Conservation (phyloP, 2,888 invertebrate genomes). For the Hypsopygia costalis region DNA sequence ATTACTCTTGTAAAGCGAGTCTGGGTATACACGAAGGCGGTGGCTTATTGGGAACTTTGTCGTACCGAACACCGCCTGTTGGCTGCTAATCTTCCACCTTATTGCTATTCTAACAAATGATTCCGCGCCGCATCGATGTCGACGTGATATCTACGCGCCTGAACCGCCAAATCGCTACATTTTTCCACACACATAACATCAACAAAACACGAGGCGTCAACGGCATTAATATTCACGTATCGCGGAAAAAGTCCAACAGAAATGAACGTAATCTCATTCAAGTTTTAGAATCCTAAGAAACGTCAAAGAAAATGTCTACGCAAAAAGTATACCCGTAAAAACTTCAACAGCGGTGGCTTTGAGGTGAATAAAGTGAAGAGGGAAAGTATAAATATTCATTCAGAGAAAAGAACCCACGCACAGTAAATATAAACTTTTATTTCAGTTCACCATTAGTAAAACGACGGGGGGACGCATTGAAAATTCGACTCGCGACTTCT, state of each 20-base stretch:
- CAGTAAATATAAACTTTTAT: constrained; percentile 78
- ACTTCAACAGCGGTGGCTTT: constrained; percentile 49
- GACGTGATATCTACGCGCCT: constrained; percentile 26
- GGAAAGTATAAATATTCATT: constrained; percentile 75
- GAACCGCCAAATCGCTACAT: too few species aligned
- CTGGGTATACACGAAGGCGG: constrained; percentile 51
- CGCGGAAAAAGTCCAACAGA: constrained; percentile 2
- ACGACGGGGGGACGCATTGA: constrained; percentile 59
- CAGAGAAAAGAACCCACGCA: constrained; percentile 58
- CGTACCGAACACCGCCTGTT: constrained; percentile 43
- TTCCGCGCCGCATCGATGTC: constrained; percentile 31
- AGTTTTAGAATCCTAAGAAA: constrained; percentile 43
- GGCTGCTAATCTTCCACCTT: constrained; percentile 66
- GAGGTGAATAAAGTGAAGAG: constrained; percentile 64
- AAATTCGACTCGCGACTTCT: constrained; percentile 75
- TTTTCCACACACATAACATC: too few species aligned
- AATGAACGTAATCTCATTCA: constrained; percentile 13
- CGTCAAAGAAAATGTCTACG: constrained; percentile 50
- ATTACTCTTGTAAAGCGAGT: constrained; percentile 75
- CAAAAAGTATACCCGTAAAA: constrained; percentile 58
- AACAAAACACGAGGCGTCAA: neutral
- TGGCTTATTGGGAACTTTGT: constrained; percentile 72
- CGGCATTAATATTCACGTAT: constrained; percentile 5
- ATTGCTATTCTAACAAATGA: constrained; percentile 71
- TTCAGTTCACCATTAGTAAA: constrained; percentile 63